Evolutionary conservation across 2,888 invertebrate species (phyloP), one percentile per base, ranked within the genome.

Genomic region (Andrena camellia): DNA sequence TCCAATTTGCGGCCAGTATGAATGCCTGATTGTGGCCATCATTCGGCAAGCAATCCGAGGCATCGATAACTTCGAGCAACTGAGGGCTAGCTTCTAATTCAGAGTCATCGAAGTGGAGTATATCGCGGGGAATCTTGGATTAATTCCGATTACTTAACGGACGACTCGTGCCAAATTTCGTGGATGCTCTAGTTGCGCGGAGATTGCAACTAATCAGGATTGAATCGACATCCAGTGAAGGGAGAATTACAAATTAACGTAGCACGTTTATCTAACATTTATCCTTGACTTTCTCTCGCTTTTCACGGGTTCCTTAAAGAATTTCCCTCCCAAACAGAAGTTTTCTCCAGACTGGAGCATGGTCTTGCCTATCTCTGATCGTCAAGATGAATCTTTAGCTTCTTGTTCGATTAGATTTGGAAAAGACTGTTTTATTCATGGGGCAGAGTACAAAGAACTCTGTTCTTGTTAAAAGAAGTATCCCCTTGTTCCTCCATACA

Each of bases 21-120:
- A 63, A 77, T 26, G 26, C n/a, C 50, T 57, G n/a, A 10, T 33
- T 26, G 26, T 64, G 33, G 29, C 29, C 8, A 48, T 23, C 52
- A 76, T 57, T 59, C 57, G 13, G 13, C 2, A 76, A 77, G n/a
- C 33, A 50, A 73, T 66, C 26, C 57, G 10, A 1, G 23, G 57
- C n/a, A 20, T 8, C 57, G 10, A 26, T 23, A 57, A 57, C 23
- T 23, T 57, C 57, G 57, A 10, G 26, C 23, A 57, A 26, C 23
- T 13, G 57, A 57, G 1, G 7, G 10, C 20, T 26, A 0, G 23
- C 10, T 35, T 35, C 29, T 31, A 31, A 31, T 5, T 31, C 5
- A 31, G 5, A 0, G 29, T 31, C 2, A 54, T 6, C 54, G 57
- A 52, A 52, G 20, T 42, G 42, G 17, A 42, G 42, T 42, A 42